These are phyloP conservation scores for Schrankia costaestrigalis DNA, from an alignment of 2,888 invertebrate genomes.

Conservation along the genomic window DNA sequence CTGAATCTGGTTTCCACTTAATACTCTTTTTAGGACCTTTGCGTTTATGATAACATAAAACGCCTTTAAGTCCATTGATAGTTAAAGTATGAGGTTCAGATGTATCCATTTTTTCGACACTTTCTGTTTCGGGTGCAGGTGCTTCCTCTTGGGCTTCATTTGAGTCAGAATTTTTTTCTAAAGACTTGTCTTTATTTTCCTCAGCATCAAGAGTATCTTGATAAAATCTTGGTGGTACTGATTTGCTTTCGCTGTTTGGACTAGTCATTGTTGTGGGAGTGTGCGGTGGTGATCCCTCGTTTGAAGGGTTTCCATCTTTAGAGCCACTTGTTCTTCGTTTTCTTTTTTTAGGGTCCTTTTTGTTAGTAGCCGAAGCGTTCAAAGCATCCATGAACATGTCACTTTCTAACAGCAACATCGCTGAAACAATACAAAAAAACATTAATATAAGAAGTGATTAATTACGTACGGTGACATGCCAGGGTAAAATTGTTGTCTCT, in stretches of 20 bases:
- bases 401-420: conserved; percentile 91
- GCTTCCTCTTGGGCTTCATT: conserved; percentile 44
- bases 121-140: conserved; percentile 40
- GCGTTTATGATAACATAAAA: conserved; percentile 86
- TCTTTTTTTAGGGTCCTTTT: conserved; percentile 88
- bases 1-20: conserved; percentile 89
- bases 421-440: conserved; percentile 71
- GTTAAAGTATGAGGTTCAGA: conserved; percentile 67
- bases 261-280: conserved; percentile 75
- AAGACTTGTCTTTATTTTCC: conserved; percentile 76
- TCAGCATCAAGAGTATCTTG: conserved; percentile 92
- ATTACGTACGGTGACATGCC: not conserved
- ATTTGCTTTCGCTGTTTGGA: conserved; percentile 67
- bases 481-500: not conserved
- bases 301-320: conserved; percentile 81
- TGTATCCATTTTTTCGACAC: conserved; percentile 58
- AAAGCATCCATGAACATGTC: conserved; percentile 97
- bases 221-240: conserved; percentile 89
- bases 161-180: conserved; percentile 46
- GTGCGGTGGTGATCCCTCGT: conserved; percentile 78
- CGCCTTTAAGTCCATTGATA: conserved; percentile 85
- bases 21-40: conserved; percentile 90
- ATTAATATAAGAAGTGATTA: not conserved
- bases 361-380: conserved; percentile 86
- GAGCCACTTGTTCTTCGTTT: conserved; percentile 87